Base-by-base conservation (phyloP, 2,888 invertebrate species). In the Agrenia bidenticulata region DNA sequence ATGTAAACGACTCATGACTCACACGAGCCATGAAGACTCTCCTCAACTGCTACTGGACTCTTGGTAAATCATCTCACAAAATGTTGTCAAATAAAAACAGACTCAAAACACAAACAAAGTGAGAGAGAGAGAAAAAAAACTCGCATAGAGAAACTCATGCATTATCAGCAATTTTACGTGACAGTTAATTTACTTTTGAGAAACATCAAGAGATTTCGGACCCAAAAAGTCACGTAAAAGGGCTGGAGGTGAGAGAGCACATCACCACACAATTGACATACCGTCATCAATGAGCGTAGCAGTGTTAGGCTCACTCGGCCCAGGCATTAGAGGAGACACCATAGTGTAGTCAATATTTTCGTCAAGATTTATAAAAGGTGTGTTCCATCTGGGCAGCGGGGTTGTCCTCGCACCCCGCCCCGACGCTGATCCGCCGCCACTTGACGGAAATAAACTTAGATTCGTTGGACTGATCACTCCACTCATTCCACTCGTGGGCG, bases 381-480 rank as follows among this genome's bases (percentile, higher is more conserved):
- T 85, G 80, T 89, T 92, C 94, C 94, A 95, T 78, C 94, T 87
- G 69, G 84, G 86, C 69, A 83, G 81, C 56, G 80, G 78, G 53
- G 79, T 78, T 41, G 79, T 78, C 71, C 69, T 81, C 75, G 82
- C 80, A 74, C 89, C 85, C 69, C 88, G 87, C 63, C 70, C 74
- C 61, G 72, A 63, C 50, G 71, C 68, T 27, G 73, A 68, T 56
- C 73, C 73, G 32, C 73, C 70, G 57, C 73, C 73, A 73, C 89
- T 87, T 68, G 91, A 90, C 32, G 84, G 81, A 79, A 92, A 89
- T 79, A 92, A 84, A 80, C 89, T 90, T 79, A 92, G 85, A 79
- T 91, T 92, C 78, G 92, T 91, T 77, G 92, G 92, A 79, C 90
- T 91, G 80, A 92, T 90, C 77, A 91, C 90, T 74, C 92, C 92